Evolutionary conservation across 2,888 invertebrate species (phyloP).

Genomic region (Dioctria linearis): DNA sequence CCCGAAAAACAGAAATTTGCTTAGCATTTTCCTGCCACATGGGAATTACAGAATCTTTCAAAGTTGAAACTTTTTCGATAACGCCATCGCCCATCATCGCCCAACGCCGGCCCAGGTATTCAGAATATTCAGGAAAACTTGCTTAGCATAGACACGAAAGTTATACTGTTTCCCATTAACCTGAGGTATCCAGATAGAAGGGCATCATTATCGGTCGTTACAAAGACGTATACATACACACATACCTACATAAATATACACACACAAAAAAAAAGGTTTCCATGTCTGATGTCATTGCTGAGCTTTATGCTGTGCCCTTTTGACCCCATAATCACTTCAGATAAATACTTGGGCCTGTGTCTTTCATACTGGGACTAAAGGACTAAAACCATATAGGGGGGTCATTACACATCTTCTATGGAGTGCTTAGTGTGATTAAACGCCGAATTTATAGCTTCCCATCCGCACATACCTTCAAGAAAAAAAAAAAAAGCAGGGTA

Average conservation of each 20-base stretch:
- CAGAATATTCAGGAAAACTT: not conserved
- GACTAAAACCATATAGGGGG: not conserved
- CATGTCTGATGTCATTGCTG: constrained; percentile 3
- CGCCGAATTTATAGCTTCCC: not conserved
- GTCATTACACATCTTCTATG: constrained; percentile 12
- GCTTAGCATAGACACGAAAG: not conserved
- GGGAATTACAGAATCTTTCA: not conserved
- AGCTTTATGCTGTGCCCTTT: constrained; percentile 9
- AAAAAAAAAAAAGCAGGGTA: not conserved
- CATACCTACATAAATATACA: too few relatives aligned
- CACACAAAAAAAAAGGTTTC: too few relatives aligned
- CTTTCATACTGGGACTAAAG: not conserved
- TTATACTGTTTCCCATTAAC: not conserved
- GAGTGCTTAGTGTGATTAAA: constrained; percentile 1
- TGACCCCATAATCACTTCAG: constrained; percentile 36
- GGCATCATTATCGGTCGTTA: not conserved
- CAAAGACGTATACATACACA: not conserved
- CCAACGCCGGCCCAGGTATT: not conserved
- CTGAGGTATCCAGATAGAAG: not conserved
- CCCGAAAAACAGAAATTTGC: not conserved
- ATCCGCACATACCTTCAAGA: not conserved
- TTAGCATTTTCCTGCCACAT: not conserved
- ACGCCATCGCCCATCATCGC: not conserved
- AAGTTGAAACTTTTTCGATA: not conserved
- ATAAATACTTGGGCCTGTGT: not conserved